These are phyloP conservation scores for Pollenia griseotomentosa DNA, from an alignment of 2,888 invertebrate species.

Conservation along the genomic window DNA sequence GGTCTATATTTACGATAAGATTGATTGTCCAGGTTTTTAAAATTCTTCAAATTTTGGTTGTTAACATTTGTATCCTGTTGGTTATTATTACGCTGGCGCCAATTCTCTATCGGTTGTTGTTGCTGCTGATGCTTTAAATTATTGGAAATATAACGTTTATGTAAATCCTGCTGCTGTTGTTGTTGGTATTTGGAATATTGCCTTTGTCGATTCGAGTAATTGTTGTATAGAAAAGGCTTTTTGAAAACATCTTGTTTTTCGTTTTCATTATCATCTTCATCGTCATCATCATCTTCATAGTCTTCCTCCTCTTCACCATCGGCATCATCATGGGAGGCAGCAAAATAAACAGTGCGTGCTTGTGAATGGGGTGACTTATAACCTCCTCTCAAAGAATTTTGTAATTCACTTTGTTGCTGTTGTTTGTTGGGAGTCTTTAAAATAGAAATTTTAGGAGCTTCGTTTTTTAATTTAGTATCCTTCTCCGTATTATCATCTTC, in stretches of 20 bases:
- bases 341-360: conserved; percentile 69
- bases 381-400: conserved; percentile 75
- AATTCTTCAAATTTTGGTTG: conserved; percentile 62
- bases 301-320: conserved; percentile 75
- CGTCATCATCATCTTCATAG: conserved; percentile 72
- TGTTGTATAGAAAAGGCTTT: conserved; percentile 63
- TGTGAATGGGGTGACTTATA: conserved; percentile 63
- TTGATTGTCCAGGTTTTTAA: conserved; percentile 67
- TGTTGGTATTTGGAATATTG: conserved; percentile 75
- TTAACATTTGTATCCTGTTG: conserved; percentile 15
- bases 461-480: not conserved
- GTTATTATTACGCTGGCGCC: conserved; percentile 79
- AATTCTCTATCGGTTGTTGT: conserved; percentile 79
- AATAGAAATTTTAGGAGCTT: conserved; percentile 74
- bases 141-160: conserved; percentile 67
- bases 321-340: conserved; percentile 64
- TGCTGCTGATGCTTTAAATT: conserved; percentile 58
- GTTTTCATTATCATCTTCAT: conserved; percentile 54
- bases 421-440: conserved; percentile 45
- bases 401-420: conserved; percentile 44
- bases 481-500: conserved; percentile 27
- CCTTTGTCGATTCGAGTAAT: conserved; percentile 51
- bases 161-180: conserved; percentile 65
- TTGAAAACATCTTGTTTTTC: conserved; percentile 62
- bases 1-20: conserved; percentile 76